Evolutionary conservation across 2,113 vertebrate species (phyloP).

Genomic region (Oceanodroma tethys): DNA sequence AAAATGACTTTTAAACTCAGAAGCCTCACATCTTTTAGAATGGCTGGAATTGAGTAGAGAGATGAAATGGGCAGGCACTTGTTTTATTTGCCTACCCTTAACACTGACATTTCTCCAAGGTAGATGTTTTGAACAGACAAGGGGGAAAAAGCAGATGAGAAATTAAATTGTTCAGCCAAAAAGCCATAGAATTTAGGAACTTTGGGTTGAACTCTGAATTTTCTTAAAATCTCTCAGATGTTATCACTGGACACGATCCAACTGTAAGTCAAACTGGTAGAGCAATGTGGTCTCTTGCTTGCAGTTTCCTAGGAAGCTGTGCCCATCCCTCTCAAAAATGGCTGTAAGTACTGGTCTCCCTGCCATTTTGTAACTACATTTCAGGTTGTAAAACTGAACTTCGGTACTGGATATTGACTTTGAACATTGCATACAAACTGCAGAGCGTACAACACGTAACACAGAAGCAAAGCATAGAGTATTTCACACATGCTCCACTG

Average conservation of each 20-base stretch:
- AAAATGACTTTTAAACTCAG: neutral
- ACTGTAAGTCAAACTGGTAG: neutral
- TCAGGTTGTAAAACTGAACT: neutral
- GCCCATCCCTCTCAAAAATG: neutral
- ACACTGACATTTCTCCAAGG: neutral
- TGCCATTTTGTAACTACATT: neutral
- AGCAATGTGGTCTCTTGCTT: neutral
- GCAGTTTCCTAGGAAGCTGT: neutral
- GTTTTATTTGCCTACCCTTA: neutral
- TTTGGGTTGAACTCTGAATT: neutral
- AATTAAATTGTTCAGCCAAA: neutral
- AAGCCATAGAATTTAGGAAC: neutral
- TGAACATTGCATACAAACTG: neutral
- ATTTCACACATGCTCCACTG: constrained; percentile 6
- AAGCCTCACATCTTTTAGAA: neutral
- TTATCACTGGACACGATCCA: neutral
- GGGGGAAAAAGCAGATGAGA: neutral
- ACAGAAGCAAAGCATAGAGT: neutral
- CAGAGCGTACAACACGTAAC: neutral
- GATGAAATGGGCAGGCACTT: neutral
- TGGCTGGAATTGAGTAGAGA: neutral
- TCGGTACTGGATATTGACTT: neutral
- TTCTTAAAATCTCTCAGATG: neutral
- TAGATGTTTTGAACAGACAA: neutral
- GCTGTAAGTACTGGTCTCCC: neutral